phyloP scores from a whole-genome alignment of 2,797 vertebrate species.

The Cygnus olor region DNA sequence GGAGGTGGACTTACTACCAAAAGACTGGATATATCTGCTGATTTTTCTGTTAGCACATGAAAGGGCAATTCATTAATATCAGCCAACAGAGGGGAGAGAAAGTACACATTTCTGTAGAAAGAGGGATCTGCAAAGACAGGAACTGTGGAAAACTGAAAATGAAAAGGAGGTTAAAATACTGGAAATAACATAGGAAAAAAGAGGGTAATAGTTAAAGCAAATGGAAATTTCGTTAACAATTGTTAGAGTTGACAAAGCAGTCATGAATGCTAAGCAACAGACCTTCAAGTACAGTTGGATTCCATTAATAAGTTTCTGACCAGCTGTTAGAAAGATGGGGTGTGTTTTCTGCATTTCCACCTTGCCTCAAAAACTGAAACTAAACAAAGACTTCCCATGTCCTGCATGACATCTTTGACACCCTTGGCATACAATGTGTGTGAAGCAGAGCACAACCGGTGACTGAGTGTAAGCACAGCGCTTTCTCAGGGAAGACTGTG shows the following conservation, averaged over 20 bases:
- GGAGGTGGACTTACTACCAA: not conserved
- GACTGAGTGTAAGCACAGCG: not conserved
- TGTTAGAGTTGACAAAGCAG: not conserved
- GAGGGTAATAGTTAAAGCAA: not conserved
- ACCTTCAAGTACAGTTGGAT: not conserved
- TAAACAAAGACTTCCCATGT: not conserved
- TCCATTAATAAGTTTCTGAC: not conserved
- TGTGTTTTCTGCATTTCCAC: not conserved
- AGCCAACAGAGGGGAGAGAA: not conserved
- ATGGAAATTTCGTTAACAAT: not conserved
- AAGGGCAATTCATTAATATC: not conserved
- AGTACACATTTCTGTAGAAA: not conserved
- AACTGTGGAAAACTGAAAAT: not conserved
- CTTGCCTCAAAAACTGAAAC: not conserved
- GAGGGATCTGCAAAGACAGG: not conserved
- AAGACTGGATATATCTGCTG: not conserved
- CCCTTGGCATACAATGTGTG: not conserved
- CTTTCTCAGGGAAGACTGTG: rapidly evolving
- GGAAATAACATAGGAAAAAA: not conserved
- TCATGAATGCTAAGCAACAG: not conserved
- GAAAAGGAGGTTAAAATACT: not conserved
- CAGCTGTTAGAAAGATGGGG: not conserved
- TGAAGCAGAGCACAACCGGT: not conserved
- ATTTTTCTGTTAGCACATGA: not conserved
- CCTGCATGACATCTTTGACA: not conserved